Base-by-base conservation (phyloP, 1,140 invertebrate species). In the Ylistrum balloti region DNA sequence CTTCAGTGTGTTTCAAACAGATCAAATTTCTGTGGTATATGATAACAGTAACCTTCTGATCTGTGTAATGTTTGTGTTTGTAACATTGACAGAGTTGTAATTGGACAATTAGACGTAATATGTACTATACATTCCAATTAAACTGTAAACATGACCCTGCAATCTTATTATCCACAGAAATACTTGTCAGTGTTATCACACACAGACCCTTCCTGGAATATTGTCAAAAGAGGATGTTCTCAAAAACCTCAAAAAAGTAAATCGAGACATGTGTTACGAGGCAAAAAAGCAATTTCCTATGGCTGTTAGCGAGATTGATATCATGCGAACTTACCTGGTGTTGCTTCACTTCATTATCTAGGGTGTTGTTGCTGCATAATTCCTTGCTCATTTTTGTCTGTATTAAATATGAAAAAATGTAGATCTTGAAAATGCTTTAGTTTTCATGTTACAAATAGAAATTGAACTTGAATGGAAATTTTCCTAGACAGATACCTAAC, bases 191-290 rank as follows among this genome's bases (percentile, higher is more conserved):
- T 22, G 56, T 74, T 74, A 74, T 74, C 56, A 74, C 56, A 28
- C 22, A n/a, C 5, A 74, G 56, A 5, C n/a, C 56, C 56, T 74
- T 74, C 56, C 56, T 74, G 56, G 56, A 74, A 74, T 74, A 74
- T 74, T 74, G 56, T 74, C 56, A 74, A 74, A 74, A 74, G 56
- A 74, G 56, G 56, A 74, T 74, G 56, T 74, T 74, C 56, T 28
- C 56, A 74, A 74, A 74, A 74, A 74, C 56, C 56, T 74, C 5
- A 74, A 74, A 38, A 74, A 74, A 74, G 56, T n/a, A 74, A 74
- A 74, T 74, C 28, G 56, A 74, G 56, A 74, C 56, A 48, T 48
- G 56, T 74, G 56, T 74, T 74, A 74, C n/a, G 56, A 74, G 56
- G 56, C 56, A 74, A 74, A 74, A 74, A 74, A 74, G 56, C 56